Base-by-base conservation (phyloP, 2,888 invertebrate genomes). In the Prostheceraeus crozeri region DNA sequence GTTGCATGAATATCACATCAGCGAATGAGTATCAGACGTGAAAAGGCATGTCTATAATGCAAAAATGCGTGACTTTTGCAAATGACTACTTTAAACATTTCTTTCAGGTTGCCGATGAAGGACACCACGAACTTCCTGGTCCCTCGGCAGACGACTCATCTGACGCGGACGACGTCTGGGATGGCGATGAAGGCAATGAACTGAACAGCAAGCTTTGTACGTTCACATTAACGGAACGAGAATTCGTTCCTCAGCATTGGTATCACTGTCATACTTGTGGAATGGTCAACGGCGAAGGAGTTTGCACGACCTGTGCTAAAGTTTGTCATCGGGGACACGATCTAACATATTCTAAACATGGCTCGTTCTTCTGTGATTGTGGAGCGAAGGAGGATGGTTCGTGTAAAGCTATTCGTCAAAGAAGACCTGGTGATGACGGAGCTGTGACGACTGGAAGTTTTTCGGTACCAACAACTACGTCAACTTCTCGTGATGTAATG, bases 361-460 rank as follows among this genome's bases (percentile, higher is more conserved):
- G 96, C 1, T 93, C 93, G 72, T 98, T 98, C 81, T 98, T 98
- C 80, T 98, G 98, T 72, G 96, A 96, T 76, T 98, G 98, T 73
- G 96, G 96, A 1, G 93, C 93, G 1, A 93, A 91, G 74, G 89
- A 90, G 52, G 73, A 74, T 60, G 69, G 69, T 31, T 68, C 65
- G 48, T 76, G 76, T 65, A 70, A 71, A 71, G 76, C 73, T 3
- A 33, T 64, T 33, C 27, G 16, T 11, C 53, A 54, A 28, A 27
- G 63, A 23, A 27, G 48, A 8, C 11, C 1, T 4, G 23, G 25
- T 14, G 52, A 16, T 4, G 36, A 16, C 3, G 36, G 4, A 4
- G 36, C 36, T 6, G 36, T 23, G 16, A 23, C 36, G 2, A 23
- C 36, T 23, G 36, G 19, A 16, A 23, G 19, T 2, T 16, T 23